Conservation (phyloP, 1,140 invertebrate genomes). For the Euura lappo region DNA sequence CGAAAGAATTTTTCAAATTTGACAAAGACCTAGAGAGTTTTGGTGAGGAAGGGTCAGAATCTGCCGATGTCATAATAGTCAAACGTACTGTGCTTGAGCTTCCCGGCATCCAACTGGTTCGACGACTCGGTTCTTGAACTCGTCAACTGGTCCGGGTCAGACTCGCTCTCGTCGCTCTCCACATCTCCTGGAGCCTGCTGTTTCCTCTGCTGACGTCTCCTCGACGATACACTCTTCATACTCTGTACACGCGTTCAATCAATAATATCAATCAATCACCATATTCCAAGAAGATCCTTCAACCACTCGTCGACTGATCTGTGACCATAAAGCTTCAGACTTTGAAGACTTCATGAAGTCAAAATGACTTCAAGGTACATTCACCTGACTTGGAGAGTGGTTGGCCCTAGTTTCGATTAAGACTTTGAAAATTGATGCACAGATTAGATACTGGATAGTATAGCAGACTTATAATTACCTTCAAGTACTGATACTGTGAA, state of each 20-base stretch:
- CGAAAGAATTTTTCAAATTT: background rate
- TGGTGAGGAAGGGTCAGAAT: conserved; percentile 6
- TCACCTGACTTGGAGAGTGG: too few species aligned
- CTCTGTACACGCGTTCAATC: conserved; percentile 36
- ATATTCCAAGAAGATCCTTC: too few species aligned
- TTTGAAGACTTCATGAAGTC: too few species aligned
- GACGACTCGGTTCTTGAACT: conserved; percentile 78
- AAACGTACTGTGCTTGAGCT: conserved; percentile 73
- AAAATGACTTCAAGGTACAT: too few species aligned
- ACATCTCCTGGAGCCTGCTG: conserved; percentile 67
- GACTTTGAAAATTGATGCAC: too few species aligned
- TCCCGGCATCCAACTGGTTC: conserved; percentile 73
- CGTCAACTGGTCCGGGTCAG: conserved; percentile 75
- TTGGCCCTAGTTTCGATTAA: too few species aligned
- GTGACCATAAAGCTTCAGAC: too few species aligned
- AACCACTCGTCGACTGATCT: too few species aligned
- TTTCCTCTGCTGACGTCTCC: conserved; percentile 62
- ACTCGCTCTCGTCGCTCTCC: conserved; percentile 78
- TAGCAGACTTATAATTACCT: background rate
- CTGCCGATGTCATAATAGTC: conserved; percentile 9
- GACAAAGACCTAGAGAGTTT: conserved; percentile 1
- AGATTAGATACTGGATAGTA: too few species aligned
- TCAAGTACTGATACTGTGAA: conserved; percentile 5
- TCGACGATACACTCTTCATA: conserved; percentile 60
- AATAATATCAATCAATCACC: too few species aligned